Conservation (phyloP, 2,113 vertebrate genomes). For the Aegotheles bennettii region DNA sequence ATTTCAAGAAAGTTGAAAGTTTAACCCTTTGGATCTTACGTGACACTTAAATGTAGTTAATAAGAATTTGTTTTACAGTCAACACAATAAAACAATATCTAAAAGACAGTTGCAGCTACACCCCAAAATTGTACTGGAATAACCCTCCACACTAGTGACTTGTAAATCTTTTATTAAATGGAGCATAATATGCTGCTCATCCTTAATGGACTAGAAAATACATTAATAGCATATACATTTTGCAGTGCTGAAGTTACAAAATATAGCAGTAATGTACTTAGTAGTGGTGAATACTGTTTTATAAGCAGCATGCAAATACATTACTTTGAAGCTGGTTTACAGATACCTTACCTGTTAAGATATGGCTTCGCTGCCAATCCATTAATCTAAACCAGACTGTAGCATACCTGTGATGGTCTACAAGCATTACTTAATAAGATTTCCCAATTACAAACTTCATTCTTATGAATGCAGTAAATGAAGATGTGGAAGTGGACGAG, state of each 20-base stretch:
- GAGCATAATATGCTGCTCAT: neutral
- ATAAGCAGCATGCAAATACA: neutral
- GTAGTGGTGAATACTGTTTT: neutral
- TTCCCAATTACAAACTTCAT: slow-evolving; percentile 69
- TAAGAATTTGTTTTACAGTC: neutral
- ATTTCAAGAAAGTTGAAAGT: neutral
- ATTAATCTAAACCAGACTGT: slow-evolving; percentile 60
- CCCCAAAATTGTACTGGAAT: neutral
- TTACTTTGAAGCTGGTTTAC: neutral
- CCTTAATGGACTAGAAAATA: neutral
- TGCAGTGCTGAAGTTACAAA: neutral
- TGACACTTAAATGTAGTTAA: neutral
- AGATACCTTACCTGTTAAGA: neutral
- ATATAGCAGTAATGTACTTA: neutral
- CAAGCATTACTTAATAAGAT: slow-evolving; percentile 65
- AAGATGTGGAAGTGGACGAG: slow-evolving; percentile 54
- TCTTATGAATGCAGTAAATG: slow-evolving; percentile 69
- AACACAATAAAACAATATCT: neutral
- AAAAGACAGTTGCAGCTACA: neutral
- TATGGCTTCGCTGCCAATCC: slow-evolving; percentile 25
- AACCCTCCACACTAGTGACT: neutral
- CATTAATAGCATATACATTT: neutral
- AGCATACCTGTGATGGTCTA: slow-evolving; percentile 56
- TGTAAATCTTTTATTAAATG: neutral
- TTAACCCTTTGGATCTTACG: neutral